A percentile compares a stretch with the other conserved stretches of the same genome.
Evolutionary conservation across 2,888 invertebrate species (phyloP).

Genomic region (Molorchus minor): DNA sequence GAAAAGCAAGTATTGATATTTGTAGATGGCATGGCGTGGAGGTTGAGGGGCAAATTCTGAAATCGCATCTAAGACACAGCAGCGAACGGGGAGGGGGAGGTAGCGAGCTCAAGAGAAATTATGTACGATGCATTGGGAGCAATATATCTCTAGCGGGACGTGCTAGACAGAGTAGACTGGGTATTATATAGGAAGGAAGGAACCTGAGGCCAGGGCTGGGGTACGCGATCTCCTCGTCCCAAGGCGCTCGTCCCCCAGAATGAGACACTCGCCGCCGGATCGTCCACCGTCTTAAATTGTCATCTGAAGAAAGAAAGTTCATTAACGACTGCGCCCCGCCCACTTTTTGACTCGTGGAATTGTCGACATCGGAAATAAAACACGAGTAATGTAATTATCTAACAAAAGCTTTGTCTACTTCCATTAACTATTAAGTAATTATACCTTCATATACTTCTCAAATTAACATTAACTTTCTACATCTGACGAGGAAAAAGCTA

Average conservation of each 20-base stretch:
- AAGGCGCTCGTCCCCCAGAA: conserved; percentile 61
- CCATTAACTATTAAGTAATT: no score
- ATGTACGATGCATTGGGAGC: conserved; percentile 65
- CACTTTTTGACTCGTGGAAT: no score
- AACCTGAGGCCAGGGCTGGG: conserved; percentile 56
- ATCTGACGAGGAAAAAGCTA: no score
- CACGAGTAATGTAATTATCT: no score
- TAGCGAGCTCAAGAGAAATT: conserved; percentile 60
- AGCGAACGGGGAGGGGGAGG: conserved; percentile 44
- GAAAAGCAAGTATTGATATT: conserved; percentile 23
- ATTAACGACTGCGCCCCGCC: conserved; percentile 45
- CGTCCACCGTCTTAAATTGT: conserved; percentile 58
- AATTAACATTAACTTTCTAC: no score
- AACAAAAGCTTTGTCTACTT: no score
- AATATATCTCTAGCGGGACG: conserved; percentile 63
- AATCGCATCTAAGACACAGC: conserved; percentile 37
- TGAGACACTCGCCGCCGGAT: conserved; percentile 59
- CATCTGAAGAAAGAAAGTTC: conserved; percentile 59
- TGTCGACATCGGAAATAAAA: no score
- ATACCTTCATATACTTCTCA: no score
- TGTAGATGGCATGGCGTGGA: conserved; percentile 18
- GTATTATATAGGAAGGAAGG: conserved; percentile 62
- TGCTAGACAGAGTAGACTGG: conserved; percentile 63
- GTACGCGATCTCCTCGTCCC: conserved; percentile 51
- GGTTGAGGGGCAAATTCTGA: conserved; percentile 32